Conservation (phyloP, 2,113 vertebrate genomes). For the Gulo gulo region DNA sequence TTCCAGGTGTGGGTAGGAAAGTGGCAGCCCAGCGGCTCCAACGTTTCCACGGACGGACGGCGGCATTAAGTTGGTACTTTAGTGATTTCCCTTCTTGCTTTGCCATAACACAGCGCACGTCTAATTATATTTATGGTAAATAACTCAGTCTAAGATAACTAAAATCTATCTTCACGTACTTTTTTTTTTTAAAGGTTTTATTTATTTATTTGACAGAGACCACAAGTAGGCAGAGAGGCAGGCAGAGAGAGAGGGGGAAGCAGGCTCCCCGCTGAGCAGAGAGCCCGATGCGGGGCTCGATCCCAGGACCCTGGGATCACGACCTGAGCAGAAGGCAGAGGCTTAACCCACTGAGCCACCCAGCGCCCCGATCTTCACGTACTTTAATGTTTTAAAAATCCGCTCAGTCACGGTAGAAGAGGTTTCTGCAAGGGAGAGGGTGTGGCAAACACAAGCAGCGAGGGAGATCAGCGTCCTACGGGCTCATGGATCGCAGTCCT, state of each 20-base stretch:
- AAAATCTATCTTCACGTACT: background rate
- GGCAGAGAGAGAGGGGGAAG: no score
- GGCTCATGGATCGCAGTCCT: background rate
- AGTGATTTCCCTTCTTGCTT: background rate
- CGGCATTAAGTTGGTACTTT: background rate
- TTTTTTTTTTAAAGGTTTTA: no score
- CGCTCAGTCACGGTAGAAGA: background rate
- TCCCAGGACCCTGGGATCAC: no score
- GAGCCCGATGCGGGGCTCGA: no score
- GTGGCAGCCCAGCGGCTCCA: background rate
- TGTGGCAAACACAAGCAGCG: background rate
- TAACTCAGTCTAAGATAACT: constrained; percentile 1
- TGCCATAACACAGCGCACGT: background rate
- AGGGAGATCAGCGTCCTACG: accelerated
- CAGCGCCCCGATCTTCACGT: no score
- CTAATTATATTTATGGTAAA: background rate
- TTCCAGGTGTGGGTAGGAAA: background rate
- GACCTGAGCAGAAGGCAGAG: no score
- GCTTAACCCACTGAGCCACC: no score
- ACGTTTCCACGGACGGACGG: background rate
- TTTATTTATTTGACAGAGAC: no score
- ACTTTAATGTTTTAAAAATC: background rate
- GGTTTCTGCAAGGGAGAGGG: background rate
- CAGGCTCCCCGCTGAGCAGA: no score
- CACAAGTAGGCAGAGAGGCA: no score